Conservation (phyloP, 92 coral and sea anemone species). For the Plumapathes pennacea region DNA sequence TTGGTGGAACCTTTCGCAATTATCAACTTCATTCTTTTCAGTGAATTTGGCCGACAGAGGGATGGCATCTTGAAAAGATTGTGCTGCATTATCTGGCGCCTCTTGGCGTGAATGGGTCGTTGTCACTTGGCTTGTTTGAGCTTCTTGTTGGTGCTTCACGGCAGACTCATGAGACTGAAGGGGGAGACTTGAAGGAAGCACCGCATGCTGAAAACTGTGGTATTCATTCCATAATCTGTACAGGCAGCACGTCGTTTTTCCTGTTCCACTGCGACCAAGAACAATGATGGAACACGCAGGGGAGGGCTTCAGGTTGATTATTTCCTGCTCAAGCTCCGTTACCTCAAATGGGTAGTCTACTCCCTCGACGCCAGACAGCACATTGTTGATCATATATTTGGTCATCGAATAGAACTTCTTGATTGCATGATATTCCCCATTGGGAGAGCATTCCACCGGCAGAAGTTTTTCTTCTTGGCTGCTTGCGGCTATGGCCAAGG, state of each 20-base stretch:
- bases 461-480: too few relatives aligned
- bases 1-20: slow-evolving; percentile 52
- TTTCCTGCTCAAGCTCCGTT: slow-evolving; percentile 41
- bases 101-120: too few relatives aligned
- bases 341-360: slow-evolving; percentile 42
- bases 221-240: slow-evolving; percentile 35
- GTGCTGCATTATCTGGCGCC: too few relatives aligned
- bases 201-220: slow-evolving; percentile 17
- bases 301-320: slow-evolving; percentile 29
- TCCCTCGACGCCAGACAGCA: slow-evolving; percentile 5
- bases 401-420: slow-evolving; percentile 47
- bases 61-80: background rate
- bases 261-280: slow-evolving; percentile 60
- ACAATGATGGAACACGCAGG: slow-evolving; percentile 19
- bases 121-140: too few relatives aligned
- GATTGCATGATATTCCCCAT: slow-evolving; percentile 35
- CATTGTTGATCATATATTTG: slow-evolving; percentile 24
- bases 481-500: slow-evolving; percentile 7
- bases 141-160: background rate
- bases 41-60: slow-evolving; percentile 3
- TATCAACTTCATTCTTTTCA: background rate
- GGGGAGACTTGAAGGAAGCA: too few relatives aligned
- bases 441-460: too few relatives aligned
- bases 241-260: slow-evolving; percentile 53
- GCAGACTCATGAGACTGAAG: background rate